Evolutionary conservation across 1,140 invertebrate species (phyloP), one percentile per base, ranked within the genome.

Genomic region (Drosophila busckii): DNA sequence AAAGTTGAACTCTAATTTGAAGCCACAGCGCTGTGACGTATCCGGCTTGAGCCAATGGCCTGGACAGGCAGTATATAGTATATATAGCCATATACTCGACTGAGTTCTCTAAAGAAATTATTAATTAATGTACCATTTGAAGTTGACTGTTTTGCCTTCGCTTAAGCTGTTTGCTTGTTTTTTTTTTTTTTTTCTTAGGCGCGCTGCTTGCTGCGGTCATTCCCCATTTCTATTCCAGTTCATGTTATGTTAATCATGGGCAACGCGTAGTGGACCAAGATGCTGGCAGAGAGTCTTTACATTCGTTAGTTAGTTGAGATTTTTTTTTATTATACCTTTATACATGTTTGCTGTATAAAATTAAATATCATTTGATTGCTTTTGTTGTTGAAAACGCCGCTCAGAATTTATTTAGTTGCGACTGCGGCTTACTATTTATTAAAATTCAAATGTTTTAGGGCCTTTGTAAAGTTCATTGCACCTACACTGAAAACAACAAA

Each of bases 321-420:
- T 34, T 23, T 49, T 25, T 58, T 73, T 55, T 62, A 54, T 41
- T 59, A 67, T 41, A 53, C 32, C 54, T 41, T 34, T 54, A 62
- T 63, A 80, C 68, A 78, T 78, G 68, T 80, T 76, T 68, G 64
- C 63, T 80, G 71, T 80, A 78, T 78, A 80, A 78, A 71, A 78
- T 80, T 78, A 78, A 80, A 62, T 56, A 68, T 46, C 54, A 42
- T 68, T 80, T 80, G 73, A 73, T 73, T 73, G 70, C 52, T 59
- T 70, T 65, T 80, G 62, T 78, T 45, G 13, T 19, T 19, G 41
- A 41, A 41, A 40, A 28, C 38, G 63, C 50, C 44, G 70, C 66
- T 61, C 49, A 62, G 71, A 50, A 71, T 80, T 55, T 52, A 59
- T 70, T 53, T 73, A 56, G 56, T 60, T 65, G 69, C 56, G 56